phyloP scores from a whole-genome alignment of 2,797 vertebrate genomes.

The Pangasius sanitwongsei region DNA sequence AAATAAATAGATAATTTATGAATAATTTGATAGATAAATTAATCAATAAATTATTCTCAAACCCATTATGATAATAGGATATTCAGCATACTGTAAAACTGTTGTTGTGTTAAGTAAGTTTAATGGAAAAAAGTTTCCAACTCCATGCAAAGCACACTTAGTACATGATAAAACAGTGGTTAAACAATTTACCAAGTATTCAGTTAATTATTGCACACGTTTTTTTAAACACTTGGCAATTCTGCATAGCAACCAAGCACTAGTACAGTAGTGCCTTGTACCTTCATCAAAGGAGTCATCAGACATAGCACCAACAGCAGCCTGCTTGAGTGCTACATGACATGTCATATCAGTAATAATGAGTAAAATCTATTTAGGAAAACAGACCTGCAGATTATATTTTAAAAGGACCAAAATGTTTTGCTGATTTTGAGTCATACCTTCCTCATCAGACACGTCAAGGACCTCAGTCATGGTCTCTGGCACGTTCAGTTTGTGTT shows the following conservation, averaged over 20 bases:
- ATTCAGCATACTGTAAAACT: slow-evolving; percentile 1
- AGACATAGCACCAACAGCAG: slow-evolving; percentile 81
- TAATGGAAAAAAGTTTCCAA: neutral
- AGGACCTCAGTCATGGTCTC: slow-evolving; percentile 98
- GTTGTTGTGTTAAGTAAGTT: neutral
- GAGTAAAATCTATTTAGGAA: neutral
- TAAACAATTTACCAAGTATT: neutral
- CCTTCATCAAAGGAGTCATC: slow-evolving; percentile 83
- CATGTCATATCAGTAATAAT: slow-evolving; percentile 56
- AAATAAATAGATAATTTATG: neutral
- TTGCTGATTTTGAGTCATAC: slow-evolving; percentile 70
- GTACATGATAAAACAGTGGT: neutral
- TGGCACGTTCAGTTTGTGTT: slow-evolving; percentile 97
- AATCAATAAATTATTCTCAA: neutral
- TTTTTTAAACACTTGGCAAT: neutral
- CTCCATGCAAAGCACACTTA: slow-evolving; percentile 26
- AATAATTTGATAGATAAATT: neutral
- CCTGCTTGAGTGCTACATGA: slow-evolving; percentile 79
- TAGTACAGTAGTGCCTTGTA: slow-evolving; percentile 62
- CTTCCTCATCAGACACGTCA: slow-evolving; percentile 97
- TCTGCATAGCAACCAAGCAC: slow-evolving; percentile 32
- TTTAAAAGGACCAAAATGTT: neutral
- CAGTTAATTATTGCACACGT: slow-evolving; percentile 7
- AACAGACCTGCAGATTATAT: neutral
- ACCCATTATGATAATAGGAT: neutral